Percentiles rank a stretch among this genome's conserved stretches.
Evolutionary conservation across 2,888 invertebrate species (phyloP).

Genomic region (Meghimatium bilineatum): DNA sequence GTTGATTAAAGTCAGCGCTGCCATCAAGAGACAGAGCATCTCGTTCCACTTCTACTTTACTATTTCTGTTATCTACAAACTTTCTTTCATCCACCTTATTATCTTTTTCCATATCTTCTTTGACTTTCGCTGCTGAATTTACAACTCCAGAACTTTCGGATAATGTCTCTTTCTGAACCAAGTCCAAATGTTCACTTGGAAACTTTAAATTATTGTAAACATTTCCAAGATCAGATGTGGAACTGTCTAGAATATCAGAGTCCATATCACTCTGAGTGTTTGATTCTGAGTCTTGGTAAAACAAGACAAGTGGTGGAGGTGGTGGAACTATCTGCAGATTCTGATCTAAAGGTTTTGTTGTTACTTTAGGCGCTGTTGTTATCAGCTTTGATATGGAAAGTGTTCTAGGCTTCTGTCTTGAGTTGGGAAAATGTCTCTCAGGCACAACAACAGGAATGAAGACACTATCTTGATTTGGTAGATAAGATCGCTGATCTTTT

Average conservation of each 20-base stretch:
- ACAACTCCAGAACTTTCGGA: neutral
- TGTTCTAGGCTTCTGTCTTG: neutral
- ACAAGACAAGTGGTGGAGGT: constrained; percentile 36
- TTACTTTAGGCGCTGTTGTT: constrained; percentile 29
- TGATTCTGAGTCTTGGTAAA: constrained; percentile 37
- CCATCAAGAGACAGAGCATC: neutral
- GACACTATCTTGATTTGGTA: neutral
- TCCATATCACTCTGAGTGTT: constrained; percentile 54
- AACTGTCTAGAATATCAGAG: constrained; percentile 59
- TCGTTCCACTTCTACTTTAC: neutral
- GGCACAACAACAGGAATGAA: neutral
- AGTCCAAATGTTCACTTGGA: neutral
- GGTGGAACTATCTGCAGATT: constrained; percentile 40
- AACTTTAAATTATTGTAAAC: constrained; percentile 45
- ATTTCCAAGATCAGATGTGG: constrained; percentile 56
- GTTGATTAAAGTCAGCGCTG: constrained; percentile 28
- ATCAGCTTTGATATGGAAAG: constrained; percentile 24
- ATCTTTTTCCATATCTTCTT: neutral
- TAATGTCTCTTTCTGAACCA: neutral
- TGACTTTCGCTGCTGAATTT: neutral
- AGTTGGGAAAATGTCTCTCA: neutral
- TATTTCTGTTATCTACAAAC: neutral
- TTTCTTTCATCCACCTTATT: neutral
- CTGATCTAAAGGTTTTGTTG: constrained; percentile 3
- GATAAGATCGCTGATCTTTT: neutral